Conservation (phyloP, 2,797 vertebrate genomes). For the Sebastes kiyomatsui region DNA sequence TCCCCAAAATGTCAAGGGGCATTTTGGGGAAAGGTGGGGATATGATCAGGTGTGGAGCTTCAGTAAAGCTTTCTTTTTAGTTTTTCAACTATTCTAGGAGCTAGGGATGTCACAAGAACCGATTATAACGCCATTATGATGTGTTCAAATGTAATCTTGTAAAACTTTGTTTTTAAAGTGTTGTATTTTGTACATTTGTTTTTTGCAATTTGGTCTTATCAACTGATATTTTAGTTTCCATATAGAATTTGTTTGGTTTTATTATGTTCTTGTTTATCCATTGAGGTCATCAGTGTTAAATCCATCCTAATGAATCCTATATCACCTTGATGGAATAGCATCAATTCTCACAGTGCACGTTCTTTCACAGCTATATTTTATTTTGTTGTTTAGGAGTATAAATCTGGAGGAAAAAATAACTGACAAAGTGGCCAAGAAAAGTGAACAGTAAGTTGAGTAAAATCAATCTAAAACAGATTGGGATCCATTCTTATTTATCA, state of each 20-base stretch:
- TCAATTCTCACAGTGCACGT: neutral
- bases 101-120: too few relatives aligned
- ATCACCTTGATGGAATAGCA: neutral
- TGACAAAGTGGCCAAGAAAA: conserved; percentile 1
- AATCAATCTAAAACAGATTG: conserved; percentile 37
- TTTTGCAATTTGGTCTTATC: neutral
- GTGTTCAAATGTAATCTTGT: too few relatives aligned
- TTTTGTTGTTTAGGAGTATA: neutral
- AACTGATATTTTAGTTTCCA: neutral
- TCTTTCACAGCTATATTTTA: neutral
- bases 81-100: too few relatives aligned
- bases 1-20: neutral
- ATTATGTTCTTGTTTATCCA: neutral
- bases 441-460: conserved; percentile 10
- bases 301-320: neutral
- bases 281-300: neutral
- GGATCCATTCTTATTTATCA: conserved; percentile 47
- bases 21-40: neutral
- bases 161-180: too few relatives aligned
- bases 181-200: neutral
- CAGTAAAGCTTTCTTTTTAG: neutral
- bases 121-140: too few relatives aligned
- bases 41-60: neutral
- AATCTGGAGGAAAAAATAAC: neutral
- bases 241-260: neutral